Conservation (phyloP, 2,888 invertebrate genomes). For the Taphrorychus bicolor region DNA sequence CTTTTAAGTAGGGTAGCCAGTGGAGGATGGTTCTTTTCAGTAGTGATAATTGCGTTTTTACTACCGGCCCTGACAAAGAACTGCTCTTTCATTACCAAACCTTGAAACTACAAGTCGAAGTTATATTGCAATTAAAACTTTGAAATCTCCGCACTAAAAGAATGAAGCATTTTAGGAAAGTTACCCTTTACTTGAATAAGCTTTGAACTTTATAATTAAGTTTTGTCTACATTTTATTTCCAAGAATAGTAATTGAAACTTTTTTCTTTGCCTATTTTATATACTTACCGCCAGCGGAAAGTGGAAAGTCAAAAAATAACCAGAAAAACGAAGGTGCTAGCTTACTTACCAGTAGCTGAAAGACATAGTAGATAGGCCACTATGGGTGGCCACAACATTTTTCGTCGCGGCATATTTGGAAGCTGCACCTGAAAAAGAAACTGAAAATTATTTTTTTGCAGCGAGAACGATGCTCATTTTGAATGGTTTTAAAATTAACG, state of each 20-base stretch:
- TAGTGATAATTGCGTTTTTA: not conserved
- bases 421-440: conserved; percentile 6
- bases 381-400: conserved; percentile 38
- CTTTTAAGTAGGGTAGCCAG: too few species aligned
- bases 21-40: too few species aligned
- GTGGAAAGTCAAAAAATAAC: not conserved
- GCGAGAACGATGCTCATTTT: not conserved
- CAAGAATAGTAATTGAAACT: not conserved
- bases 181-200: not conserved
- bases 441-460: not conserved
- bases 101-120: not conserved
- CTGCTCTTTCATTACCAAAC: too few species aligned
- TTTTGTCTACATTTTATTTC: not conserved
- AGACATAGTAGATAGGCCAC: conserved; percentile 37
- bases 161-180: not conserved
- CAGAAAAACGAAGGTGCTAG: not conserved
- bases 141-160: not conserved
- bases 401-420: conserved; percentile 32
- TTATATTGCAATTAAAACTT: not conserved
- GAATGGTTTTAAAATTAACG: not conserved
- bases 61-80: too few species aligned
- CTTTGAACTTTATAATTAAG: not conserved
- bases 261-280: not conserved
- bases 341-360: conserved; percentile 36
- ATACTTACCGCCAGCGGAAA: too few species aligned